A percentile compares a stretch with the other conserved stretches of the same genome.
Evolutionary conservation across 2,113 vertebrate species (phyloP).

Genomic region (Orientallactaga bullata): DNA sequence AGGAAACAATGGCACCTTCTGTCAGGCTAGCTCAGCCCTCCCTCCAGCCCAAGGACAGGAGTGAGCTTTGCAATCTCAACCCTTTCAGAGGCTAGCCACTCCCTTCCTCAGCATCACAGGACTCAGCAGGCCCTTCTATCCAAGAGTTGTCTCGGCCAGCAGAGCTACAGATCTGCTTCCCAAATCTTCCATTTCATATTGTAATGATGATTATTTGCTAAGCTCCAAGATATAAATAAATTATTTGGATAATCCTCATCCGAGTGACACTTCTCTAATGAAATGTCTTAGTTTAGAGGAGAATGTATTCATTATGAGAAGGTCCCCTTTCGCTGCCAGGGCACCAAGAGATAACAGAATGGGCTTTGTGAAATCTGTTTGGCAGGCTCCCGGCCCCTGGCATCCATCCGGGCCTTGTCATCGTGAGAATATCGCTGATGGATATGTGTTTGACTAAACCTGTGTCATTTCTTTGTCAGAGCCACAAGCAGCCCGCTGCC

Average conservation of each 20-base stretch:
- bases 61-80: neutral
- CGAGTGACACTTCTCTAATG: conserved; percentile 86
- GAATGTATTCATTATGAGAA: conserved; percentile 84
- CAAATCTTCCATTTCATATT: conserved; percentile 82
- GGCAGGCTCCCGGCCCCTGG: conserved; percentile 82
- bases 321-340: conserved; percentile 76
- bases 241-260: conserved; percentile 87
- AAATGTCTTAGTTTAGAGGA: conserved; percentile 88
- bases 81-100: too few relatives aligned
- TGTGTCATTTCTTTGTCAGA: conserved; percentile 89
- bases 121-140: neutral
- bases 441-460: conserved; percentile 73
- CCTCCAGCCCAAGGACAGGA: neutral
- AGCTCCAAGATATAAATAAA: conserved; percentile 88
- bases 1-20: neutral
- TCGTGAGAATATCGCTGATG: conserved; percentile 78
- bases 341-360: conserved; percentile 78
- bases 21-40: neutral
- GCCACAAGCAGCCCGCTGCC: conserved; percentile 98
- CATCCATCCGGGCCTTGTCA: conserved; percentile 73
- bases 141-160: neutral
- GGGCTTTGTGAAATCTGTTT: conserved; percentile 84
- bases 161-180: conserved; percentile 68
- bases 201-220: conserved; percentile 86
- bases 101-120: neutral